Evolutionary conservation across 2,113 vertebrate species (phyloP).

Genomic region (Sapajus apella): DNA sequence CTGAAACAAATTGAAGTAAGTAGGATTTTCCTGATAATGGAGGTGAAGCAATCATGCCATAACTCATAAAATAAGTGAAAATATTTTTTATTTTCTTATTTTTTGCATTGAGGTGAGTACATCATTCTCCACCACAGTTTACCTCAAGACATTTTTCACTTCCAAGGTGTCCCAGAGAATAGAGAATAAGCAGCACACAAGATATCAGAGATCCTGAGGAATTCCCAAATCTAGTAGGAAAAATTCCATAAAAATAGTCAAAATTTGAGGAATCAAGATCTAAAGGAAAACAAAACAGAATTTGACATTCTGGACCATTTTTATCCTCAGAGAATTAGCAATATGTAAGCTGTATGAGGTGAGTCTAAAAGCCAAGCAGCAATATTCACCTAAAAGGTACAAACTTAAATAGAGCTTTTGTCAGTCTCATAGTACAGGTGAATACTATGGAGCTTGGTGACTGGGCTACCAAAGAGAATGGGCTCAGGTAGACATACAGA

Average conservation of each 20-base stretch:
- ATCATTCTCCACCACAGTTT: background rate
- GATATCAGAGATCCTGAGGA: background rate
- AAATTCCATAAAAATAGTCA: background rate
- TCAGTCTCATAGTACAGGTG: background rate
- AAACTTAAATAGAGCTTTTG: background rate
- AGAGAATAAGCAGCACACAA: background rate
- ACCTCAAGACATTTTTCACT: background rate
- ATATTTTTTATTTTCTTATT: too few species aligned
- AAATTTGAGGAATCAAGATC: background rate
- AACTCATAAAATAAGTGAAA: background rate
- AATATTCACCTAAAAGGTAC: background rate
- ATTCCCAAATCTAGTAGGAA: background rate
- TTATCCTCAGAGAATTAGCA: background rate
- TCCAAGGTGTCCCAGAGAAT: background rate
- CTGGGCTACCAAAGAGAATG: background rate
- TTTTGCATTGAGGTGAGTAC: background rate
- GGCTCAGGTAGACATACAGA: background rate
- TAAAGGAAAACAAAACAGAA: background rate
- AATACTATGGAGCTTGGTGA: background rate
- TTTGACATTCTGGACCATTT: background rate
- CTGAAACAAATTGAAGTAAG: background rate
- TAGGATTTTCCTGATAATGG: background rate
- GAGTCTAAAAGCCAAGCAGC: background rate
- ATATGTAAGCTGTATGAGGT: background rate
- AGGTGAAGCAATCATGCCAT: background rate